A percentile compares a stretch with the other conserved stretches of the same genome.
phyloP scores from a whole-genome alignment of 1,140 invertebrate genomes.

The Drosophila biarmipes region DNA sequence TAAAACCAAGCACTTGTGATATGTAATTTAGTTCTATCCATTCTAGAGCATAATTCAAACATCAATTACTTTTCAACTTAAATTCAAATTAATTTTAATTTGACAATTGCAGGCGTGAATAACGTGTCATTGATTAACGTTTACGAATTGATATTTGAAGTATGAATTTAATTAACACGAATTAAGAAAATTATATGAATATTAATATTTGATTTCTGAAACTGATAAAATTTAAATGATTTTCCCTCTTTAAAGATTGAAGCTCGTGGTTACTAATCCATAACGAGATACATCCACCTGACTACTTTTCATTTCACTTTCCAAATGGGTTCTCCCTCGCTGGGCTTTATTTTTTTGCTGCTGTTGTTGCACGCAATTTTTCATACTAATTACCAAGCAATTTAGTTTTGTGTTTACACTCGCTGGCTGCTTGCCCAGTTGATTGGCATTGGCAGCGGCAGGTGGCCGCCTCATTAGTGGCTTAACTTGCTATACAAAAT shows the following conservation, averaged over 20 bases:
- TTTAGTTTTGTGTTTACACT: conserved; percentile 80
- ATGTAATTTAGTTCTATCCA: no score
- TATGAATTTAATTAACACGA: conserved; percentile 23
- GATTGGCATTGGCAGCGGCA: conserved; percentile 71
- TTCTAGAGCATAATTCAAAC: neutral
- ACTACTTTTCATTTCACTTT: conserved; percentile 32
- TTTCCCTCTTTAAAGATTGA: conserved; percentile 16
- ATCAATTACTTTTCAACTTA: conserved; percentile 15
- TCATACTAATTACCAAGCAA: conserved; percentile 82
- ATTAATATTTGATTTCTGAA: neutral
- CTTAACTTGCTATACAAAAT: conserved; percentile 81
- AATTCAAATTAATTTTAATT: conserved; percentile 26
- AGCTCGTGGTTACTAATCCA: neutral
- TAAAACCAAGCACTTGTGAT: no score
- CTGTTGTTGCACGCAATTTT: conserved; percentile 68
- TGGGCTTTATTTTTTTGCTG: conserved; percentile 20
- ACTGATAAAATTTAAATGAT: conserved; percentile 1
- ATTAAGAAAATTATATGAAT: conserved; percentile 9
- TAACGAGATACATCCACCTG: conserved; percentile 4
- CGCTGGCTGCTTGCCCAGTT: conserved; percentile 52
- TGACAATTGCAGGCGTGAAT: neutral
- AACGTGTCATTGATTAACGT: conserved; percentile 7
- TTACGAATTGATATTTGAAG: conserved; percentile 30
- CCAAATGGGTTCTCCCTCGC: conserved; percentile 21
- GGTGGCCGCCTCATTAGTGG: conserved; percentile 81